Evolutionary conservation across 2,797 vertebrate genomes (phyloP), one percentile per base, ranked within the genome.

Genomic region (Vireo griseus): DNA sequence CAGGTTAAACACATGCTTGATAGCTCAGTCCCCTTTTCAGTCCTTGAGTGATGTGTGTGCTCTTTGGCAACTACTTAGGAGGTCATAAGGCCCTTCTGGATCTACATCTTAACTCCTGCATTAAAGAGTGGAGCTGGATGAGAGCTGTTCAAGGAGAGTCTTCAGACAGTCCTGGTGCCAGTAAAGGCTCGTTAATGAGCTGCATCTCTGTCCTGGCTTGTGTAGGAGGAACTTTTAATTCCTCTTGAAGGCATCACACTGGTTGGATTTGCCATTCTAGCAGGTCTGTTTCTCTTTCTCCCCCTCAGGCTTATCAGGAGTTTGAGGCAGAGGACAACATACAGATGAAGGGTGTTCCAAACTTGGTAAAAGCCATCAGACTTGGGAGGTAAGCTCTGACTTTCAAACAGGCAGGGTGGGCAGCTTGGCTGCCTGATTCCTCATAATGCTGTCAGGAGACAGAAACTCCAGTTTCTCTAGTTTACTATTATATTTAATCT

Each of bases 201-300:
- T 88, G 93, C 9, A 94, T 89, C 88, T 85, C 62, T 86, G 31
- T 96, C 91, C 91, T 96, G 96, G 77, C 86, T 55, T 73, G 77
- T 91, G 51, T 57, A 84, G 85, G 91, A 95, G 95, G 90, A 94
- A 93, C 65, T 81, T 78, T 67, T 65, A 88, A 94, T 75, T 94
- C 95, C 95, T 94, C 94, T 89, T 88, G 91, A 95, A 97, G 97
- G 96, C 95, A 90, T 89, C 77, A 16, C 74, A 9, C 74, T 69
- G 97, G 94, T 97, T 94, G 96, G 94, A 97, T 95, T 75, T 95
- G 96, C 97, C 87, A 0, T 97, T 97, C 98, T 98, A 98, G 97
- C 95, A 93, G 97, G 97, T 97, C 78, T 98, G 97, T 98, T 98
- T 98, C 97, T 98, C 97, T 98, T 97, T 98, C 97, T 98, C 95